phyloP scores from a whole-genome alignment of 2,113 vertebrate genomes.

The Brachyhypopomus gauderio region DNA sequence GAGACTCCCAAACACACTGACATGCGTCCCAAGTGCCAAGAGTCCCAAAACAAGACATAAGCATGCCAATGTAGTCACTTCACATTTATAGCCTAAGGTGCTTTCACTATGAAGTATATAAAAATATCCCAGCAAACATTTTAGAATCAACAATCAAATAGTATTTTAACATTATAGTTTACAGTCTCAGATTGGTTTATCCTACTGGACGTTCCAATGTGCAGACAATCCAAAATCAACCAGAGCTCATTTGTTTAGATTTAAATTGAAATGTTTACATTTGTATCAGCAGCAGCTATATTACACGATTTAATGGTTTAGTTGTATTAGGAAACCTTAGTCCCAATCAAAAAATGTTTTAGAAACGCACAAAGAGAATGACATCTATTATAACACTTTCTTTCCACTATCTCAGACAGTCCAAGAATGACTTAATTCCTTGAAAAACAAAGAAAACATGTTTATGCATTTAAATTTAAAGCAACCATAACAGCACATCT shows the following conservation, averaged over 20 bases:
- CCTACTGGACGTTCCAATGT: too few species aligned
- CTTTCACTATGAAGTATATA: not conserved
- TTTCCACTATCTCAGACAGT: slow-evolving; percentile 24
- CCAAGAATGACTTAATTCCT: not conserved
- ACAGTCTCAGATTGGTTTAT: too few species aligned
- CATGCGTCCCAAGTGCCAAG: not conserved
- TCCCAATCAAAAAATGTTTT: not conserved
- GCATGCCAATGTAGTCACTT: not conserved
- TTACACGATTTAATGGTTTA: not conserved
- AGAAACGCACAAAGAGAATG: not conserved
- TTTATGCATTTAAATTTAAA: slow-evolving; percentile 12
- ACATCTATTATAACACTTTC: not conserved
- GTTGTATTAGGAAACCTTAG: not conserved
- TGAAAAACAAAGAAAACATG: slow-evolving; percentile 31
- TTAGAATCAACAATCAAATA: too few species aligned
- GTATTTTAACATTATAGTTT: too few species aligned
- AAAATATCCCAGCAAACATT: not conserved
- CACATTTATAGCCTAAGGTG: not conserved
- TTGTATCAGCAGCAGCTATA: too few species aligned
- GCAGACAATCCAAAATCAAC: too few species aligned
- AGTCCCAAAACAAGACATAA: not conserved
- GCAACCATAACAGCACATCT: slow-evolving; percentile 1
- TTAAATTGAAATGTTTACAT: too few species aligned
- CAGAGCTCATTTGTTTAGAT: too few species aligned
- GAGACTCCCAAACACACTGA: slow-evolving; percentile 13